Conservation (phyloP, 2,888 invertebrate genomes). For the Agrotis puta region DNA sequence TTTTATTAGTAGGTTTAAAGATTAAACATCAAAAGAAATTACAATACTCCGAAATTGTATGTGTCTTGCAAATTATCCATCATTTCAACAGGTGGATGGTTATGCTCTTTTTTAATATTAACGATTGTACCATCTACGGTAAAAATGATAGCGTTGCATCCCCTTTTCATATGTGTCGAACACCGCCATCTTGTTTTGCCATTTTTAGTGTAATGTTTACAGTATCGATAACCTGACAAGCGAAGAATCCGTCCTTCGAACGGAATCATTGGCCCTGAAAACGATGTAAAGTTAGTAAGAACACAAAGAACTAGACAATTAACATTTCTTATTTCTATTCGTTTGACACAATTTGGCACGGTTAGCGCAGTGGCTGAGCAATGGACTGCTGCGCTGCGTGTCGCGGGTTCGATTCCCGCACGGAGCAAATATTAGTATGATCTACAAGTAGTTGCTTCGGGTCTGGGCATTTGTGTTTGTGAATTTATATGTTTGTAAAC, state of each 20-base stretch:
- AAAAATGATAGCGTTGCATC: slow-evolving; percentile 68
- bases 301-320: too few relatives aligned
- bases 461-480: too few relatives aligned
- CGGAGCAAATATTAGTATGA: too few relatives aligned
- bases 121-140: slow-evolving; percentile 67
- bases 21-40: not conserved
- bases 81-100: slow-evolving; percentile 40
- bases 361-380: too few relatives aligned
- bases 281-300: not conserved
- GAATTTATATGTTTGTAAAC: too few relatives aligned
- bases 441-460: too few relatives aligned
- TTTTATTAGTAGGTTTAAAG: not conserved
- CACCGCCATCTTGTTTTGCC: slow-evolving; percentile 70
- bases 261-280: slow-evolving; percentile 35
- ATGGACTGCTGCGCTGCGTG: too few relatives aligned
- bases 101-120: slow-evolving; percentile 65
- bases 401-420: too few relatives aligned
- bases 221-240: slow-evolving; percentile 68
- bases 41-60: not conserved
- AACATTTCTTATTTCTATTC: not conserved
- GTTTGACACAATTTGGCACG: not conserved
- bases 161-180: slow-evolving; percentile 66
- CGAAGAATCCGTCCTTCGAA: slow-evolving; percentile 28
- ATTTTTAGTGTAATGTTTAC: slow-evolving; percentile 64
- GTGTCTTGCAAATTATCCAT: not conserved